These are phyloP conservation scores for Agapornis canus DNA, from an alignment of 2,797 vertebrate genomes.

Conservation along the genomic window DNA sequence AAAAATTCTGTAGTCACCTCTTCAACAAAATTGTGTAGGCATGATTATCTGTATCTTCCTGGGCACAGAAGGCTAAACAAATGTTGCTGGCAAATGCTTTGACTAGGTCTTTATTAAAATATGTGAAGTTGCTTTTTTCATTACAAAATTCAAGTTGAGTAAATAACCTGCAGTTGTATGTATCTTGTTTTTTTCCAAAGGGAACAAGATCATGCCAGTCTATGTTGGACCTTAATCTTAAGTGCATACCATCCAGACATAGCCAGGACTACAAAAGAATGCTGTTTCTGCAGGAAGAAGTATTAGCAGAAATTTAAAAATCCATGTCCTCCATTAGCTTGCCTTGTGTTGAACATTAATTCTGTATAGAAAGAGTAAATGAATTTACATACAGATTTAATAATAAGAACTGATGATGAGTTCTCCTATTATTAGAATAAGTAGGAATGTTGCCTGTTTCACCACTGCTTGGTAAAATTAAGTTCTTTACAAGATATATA, in stretches of 20 bases:
- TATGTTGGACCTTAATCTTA: neutral
- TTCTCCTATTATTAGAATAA: neutral
- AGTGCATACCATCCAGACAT: neutral
- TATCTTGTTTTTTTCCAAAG: neutral
- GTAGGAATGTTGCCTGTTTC: neutral
- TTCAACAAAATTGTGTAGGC: neutral
- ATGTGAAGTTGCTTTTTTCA: neutral
- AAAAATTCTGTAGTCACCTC: neutral
- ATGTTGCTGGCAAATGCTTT: neutral
- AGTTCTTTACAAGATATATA: accelerated
- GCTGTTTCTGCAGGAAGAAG: neutral
- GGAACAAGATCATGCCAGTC: neutral
- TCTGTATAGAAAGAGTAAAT: neutral
- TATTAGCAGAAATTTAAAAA: neutral
- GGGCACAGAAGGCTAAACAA: neutral
- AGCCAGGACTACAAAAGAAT: neutral
- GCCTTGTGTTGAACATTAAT: neutral
- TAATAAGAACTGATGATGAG: neutral
- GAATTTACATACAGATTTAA: neutral
- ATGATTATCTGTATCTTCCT: neutral
- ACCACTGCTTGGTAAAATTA: neutral
- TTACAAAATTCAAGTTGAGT: neutral
- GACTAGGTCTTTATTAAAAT: neutral
- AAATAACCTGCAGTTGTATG: neutral
- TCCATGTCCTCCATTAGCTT: neutral